Evolutionary conservation across 1,140 invertebrate species (phyloP).

Genomic region (Aphelenchoides besseyi): DNA sequence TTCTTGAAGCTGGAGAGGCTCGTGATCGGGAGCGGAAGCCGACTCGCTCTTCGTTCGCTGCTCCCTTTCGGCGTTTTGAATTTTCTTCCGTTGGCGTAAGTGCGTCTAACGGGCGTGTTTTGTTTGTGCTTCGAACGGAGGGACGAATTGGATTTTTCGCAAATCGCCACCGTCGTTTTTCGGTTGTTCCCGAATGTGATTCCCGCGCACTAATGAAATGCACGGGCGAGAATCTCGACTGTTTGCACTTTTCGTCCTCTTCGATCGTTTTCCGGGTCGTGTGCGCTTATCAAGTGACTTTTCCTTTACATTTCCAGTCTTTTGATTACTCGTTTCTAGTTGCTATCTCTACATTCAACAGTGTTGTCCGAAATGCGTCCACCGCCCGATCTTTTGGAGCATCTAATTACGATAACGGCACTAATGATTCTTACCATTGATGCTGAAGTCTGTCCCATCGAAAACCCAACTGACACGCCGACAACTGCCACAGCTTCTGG

Average conservation of each 20-base stretch:
- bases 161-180: not conserved
- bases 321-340: not conserved
- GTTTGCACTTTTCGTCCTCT: not conserved
- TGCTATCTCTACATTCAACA: not conserved
- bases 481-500: not conserved
- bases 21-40: too few relatives aligned
- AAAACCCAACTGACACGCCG: not conserved
- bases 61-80: too few relatives aligned
- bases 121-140: not conserved
- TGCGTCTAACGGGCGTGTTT: not conserved
- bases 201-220: not conserved
- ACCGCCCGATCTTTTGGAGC: slow-evolving; percentile 3
- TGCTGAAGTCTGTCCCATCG: slow-evolving; percentile 8
- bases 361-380: not conserved
- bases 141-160: not conserved
- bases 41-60: too few relatives aligned
- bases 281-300: not conserved
- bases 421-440: not conserved
- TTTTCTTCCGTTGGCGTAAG: too few relatives aligned
- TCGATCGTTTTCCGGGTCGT: not conserved
- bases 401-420: not conserved
- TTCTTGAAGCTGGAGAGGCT: too few relatives aligned
- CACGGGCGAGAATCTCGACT: not conserved
- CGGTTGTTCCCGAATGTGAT: not conserved
- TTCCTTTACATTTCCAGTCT: not conserved